Base-by-base conservation (phyloP, 2,888 invertebrate species). In the Cylloceria caligata region DNA sequence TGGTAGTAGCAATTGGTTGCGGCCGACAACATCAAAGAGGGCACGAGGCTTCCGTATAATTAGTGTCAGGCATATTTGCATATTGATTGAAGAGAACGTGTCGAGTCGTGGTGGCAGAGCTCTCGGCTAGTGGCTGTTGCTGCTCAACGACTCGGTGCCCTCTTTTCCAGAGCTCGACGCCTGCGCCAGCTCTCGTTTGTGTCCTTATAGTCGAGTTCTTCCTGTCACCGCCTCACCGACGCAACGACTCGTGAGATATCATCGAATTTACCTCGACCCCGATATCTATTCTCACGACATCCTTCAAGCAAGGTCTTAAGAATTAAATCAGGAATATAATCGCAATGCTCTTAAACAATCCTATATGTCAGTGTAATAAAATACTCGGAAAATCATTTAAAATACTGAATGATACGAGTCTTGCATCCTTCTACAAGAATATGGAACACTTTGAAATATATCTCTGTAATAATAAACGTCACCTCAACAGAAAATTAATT, bases 31-130 rank as follows among this genome's bases (percentile, higher is more conserved):
- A 92, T 92, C 92, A 92, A 92, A 92, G 92, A 89, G 88, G 89
- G 86, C 88, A 88, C 87, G 86, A 87, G 89, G 91, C 91, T 92
- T 90, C 90, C 90, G 92, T 92, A 91, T 92, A 92, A 92, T 92
- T 92, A 91, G 91, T 90, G 89, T 89, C 91, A 89, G 89, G 87
- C 87, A 87, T 89, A 92, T 92, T 92, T 92, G 90, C 92, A 92
- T 92, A 92, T 92, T 92, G 91, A 92, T 91, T 91, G 91, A 89
- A 90, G 89, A 87, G 87, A 86, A 88, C 89, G 89, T 88, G 87
- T 89, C 88, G 88, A 80, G 69, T 77, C 77, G 76, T 49, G 68
- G 80, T 55, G 64, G 55, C 42, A 47, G 36, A 52, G 65, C 71
- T 64, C 60, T 60, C 19, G 60, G 60, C 47, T 52, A 69, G 49